Base-by-base conservation (phyloP, 1,140 invertebrate genomes). In the Aphaenogaster rudis region DNA sequence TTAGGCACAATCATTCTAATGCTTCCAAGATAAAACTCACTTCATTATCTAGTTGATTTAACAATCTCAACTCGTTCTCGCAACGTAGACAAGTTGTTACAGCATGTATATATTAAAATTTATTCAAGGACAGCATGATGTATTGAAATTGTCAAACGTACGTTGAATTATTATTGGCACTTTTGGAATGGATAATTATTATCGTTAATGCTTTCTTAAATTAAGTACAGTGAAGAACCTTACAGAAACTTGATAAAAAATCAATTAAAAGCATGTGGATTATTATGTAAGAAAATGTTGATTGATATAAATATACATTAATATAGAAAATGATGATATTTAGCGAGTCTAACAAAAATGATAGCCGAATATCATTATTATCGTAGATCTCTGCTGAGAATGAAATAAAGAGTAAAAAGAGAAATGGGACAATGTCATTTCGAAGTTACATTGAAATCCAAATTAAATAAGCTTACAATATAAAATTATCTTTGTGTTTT, bases 71-170 rank as follows among this genome's bases (percentile, higher is more conserved):
- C 36, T 54, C 21, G 42, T 2, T 21, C 13, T 63, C 5, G 7
- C 21, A 64, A 63, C 3, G 33, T 52, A 67, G 54, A 80, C 63
- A 80, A 80, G 78, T 80, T 67, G 78, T 80, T 80, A 80, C 63
- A 42, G n/a, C 3, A 54, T 54, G 48, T 42, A 17, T 67, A 33
- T 13, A 39, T 80, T 52, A 21, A 50, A 21, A 36, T 61, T 64
- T 39, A 50, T 66, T 80, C 33, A 52, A n/a, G 13, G 13, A 64
- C n/a, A 39, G 63, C 63, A 39, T 66, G 63, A 39, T 39, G 36
- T 33, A 39, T 3, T 66, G 17, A 66, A 64, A 66, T 3, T n/a
- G 9, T 3, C 15, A 66, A 28, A n/a, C 15, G 21, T 69, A 36
- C 39, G 4, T 61, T 67, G 36, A 42, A 42, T 67, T 21, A 21